These are phyloP conservation scores for Melanostoma mellinum DNA, from an alignment of 2,888 invertebrate genomes.

Conservation along the genomic window DNA sequence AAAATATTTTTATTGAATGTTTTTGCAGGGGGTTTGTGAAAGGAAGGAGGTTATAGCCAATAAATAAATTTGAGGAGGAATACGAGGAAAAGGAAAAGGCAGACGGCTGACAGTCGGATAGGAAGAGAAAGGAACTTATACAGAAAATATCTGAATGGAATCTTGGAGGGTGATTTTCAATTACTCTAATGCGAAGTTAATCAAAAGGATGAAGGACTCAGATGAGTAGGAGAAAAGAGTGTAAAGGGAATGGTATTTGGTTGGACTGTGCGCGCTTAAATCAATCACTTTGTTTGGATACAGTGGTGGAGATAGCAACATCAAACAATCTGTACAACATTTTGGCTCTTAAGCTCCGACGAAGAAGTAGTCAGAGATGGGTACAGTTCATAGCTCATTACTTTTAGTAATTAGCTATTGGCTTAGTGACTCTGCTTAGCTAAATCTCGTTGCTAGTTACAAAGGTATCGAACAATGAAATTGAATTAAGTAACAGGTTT, in stretches of 20 bases:
- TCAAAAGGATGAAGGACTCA: conserved; percentile 62
- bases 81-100: neutral
- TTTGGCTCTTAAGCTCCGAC: too few relatives aligned
- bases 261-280: conserved; percentile 41
- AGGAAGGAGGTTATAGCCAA: conserved; percentile 39
- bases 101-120: neutral
- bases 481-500: too few relatives aligned
- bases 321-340: too few relatives aligned
- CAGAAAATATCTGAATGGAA: conserved; percentile 52
- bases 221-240: conserved; percentile 33
- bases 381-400: too few relatives aligned
- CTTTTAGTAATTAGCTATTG: too few relatives aligned
- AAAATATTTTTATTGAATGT: conserved; percentile 71
- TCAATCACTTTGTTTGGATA: conserved; percentile 45
- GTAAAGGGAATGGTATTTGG: conserved; percentile 50
- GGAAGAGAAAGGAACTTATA: conserved; percentile 20
- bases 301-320: conserved; percentile 6
- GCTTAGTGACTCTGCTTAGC: too few relatives aligned
- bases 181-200: conserved; percentile 71
- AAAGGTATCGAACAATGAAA: too few relatives aligned
- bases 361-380: too few relatives aligned
- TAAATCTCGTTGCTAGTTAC: too few relatives aligned
- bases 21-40: conserved; percentile 4
- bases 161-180: conserved; percentile 58
- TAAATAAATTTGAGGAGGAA: conserved; percentile 49